Percentiles rank a stretch among this genome's conserved stretches.
These are phyloP conservation scores for Arrhopalites spinosus DNA, from an alignment of 2,888 invertebrate species.

Conservation along the genomic window DNA sequence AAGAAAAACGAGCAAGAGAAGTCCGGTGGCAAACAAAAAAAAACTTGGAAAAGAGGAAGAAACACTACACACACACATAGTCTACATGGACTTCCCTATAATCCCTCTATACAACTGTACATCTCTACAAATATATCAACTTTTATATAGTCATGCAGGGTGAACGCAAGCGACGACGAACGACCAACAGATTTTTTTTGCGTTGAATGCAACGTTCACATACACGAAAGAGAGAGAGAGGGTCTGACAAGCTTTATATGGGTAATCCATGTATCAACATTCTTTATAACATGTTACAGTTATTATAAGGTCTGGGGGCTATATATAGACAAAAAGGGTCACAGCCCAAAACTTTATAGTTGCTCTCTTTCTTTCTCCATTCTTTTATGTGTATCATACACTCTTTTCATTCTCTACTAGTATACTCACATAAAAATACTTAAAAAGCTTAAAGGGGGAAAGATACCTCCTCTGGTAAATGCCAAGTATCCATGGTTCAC, in stretches of 20 bases:
- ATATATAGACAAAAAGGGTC: no score
- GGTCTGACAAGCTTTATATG: neutral
- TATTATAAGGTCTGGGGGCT: no score
- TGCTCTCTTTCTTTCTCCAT: neutral
- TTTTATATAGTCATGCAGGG: neutral
- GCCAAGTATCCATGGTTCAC: neutral
- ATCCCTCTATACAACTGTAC: neutral
- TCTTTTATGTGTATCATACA: neutral
- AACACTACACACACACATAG: no score
- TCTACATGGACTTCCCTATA: neutral
- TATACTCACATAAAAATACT: neutral
- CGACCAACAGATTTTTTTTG: neutral
- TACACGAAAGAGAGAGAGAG: neutral
- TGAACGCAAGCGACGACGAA: neutral
- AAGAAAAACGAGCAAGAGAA: slow-evolving; percentile 31
- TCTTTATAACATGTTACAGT: neutral
- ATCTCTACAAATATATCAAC: neutral
- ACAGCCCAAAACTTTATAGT: neutral
- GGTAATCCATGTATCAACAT: slow-evolving; percentile 15
- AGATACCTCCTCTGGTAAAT: neutral
- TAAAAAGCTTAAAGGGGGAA: neutral
- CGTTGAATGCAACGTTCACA: neutral
- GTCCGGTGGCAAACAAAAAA: slow-evolving; percentile 40
- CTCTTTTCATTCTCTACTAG: neutral
- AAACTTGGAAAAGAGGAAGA: slow-evolving; percentile 8